Evolutionary conservation across 2,113 vertebrate genomes (phyloP).

Genomic region (Lepisosteus osseus): DNA sequence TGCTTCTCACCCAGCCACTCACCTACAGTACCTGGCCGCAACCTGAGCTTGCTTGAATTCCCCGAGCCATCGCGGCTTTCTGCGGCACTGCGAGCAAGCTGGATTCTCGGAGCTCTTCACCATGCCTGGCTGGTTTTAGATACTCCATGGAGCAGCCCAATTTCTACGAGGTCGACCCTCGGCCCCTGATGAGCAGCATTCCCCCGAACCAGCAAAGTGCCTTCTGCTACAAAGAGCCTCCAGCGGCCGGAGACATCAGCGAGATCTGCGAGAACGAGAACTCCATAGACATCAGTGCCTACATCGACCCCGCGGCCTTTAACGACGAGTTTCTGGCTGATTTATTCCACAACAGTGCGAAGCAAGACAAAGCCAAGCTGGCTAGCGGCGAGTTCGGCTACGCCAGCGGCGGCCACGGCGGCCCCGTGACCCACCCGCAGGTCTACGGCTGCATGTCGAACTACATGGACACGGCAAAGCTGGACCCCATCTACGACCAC

Average conservation of each 20-base stretch:
- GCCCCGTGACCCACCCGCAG: conserved; percentile 39
- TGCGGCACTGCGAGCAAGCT: conserved; percentile 57
- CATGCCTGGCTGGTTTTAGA: conserved; percentile 83
- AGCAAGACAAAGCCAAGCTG: conserved; percentile 82
- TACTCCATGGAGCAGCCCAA: conserved; percentile 91
- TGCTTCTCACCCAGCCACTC: too few relatives aligned
- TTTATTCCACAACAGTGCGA: conserved; percentile 85
- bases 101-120: conserved; percentile 83
- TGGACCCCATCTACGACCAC: conserved; percentile 81
- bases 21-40: too few relatives aligned
- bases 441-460: conserved; percentile 74
- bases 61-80: conserved; percentile 37
- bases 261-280: conserved; percentile 95
- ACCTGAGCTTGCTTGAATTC: neutral
- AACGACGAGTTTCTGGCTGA: conserved; percentile 98
- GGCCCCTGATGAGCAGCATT: conserved; percentile 78
- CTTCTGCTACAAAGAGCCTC: conserved; percentile 61
- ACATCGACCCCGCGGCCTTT: conserved; percentile 93
- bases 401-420: conserved; percentile 36
- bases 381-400: conserved; percentile 82
- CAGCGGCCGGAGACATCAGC: conserved; percentile 66
- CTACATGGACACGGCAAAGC: conserved; percentile 81
- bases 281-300: conserved; percentile 96
- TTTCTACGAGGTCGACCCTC: conserved; percentile 92
- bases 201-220: conserved; percentile 65